Conservation (phyloP, 2,113 vertebrate genomes). For the Upupa epops region DNA sequence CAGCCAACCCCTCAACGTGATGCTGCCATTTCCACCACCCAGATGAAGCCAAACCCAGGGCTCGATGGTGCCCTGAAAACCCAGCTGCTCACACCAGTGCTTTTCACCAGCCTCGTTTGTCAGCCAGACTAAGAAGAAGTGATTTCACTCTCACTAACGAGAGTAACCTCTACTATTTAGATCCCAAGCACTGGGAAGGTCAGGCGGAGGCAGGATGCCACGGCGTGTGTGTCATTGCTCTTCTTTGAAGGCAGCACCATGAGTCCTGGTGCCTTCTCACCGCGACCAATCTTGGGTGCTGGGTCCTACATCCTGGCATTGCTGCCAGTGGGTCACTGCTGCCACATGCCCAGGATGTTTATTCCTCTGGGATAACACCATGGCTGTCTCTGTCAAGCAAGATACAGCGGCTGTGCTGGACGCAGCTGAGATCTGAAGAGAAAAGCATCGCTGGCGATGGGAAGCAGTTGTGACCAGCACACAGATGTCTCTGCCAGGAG, state of each 20-base stretch:
- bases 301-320: neutral
- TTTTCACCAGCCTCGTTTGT: neutral
- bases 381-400: neutral
- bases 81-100: neutral
- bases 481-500: neutral
- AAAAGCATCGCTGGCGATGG: neutral
- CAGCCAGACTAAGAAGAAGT: neutral
- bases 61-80: neutral
- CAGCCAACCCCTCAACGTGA: rapidly evolving
- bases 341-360: rapidly evolving
- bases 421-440: neutral
- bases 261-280: neutral
- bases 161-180: neutral
- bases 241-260: neutral
- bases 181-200: rapidly evolving
- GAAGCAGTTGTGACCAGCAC: neutral
- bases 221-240: rapidly evolving
- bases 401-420: neutral
- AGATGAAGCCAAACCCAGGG: rapidly evolving
- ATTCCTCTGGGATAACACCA: neutral
- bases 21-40: neutral
- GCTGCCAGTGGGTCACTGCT: neutral
- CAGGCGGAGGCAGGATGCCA: neutral
- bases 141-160: rapidly evolving
- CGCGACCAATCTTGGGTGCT: neutral